Base-by-base conservation (phyloP, 2,113 vertebrate genomes). In the Petromus typicus region DNA sequence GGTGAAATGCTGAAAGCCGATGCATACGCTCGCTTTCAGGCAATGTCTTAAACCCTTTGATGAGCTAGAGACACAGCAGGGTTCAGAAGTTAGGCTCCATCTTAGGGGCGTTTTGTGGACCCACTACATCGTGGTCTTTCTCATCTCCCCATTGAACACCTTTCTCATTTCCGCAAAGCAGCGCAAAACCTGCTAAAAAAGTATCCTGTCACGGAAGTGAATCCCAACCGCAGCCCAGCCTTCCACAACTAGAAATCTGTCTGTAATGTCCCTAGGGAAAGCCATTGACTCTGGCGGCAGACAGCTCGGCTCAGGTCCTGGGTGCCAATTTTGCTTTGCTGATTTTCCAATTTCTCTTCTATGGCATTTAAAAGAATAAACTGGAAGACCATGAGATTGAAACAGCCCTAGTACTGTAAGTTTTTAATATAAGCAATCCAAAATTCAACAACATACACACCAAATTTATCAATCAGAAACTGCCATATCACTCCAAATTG, bases 151-250 rank as follows among this genome's bases (percentile, higher is more conserved):
- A 10, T 3, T 30, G 27, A 5, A 12, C 7, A 20, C 32, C 40
- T 76, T 89, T 63, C 32, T 87, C 81, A 32, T 73, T 86, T 73
- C 79, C n/a, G 6, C 76, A 94, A 75, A 92, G 64, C 59, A 81
- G 43, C 43, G 1, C 9, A 13, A 7, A 27, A 25, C 40, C 64
- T 61, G 32, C 56, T 54, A 84, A 83, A 86, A n/a, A 32, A 37
- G 7, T 25, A 45, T 57, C 40, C 40, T 59, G 32, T 11, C 59
- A 13, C 4, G 73, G n/a, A 63, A 7, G 14, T 40, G 37, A 27
- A 11, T 86, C 75, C 56, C 30, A 76, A 34, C 30, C 34, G 75
- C 43, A 79, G 6, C 5, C 59, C 89, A 40, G 69, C 40, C 37
- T 37, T 54, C 27, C 61, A 80, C 17, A 11, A 20, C 83, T 32